Base-by-base conservation (phyloP, 2,113 vertebrate genomes). In the Camelus bactrianus region DNA sequence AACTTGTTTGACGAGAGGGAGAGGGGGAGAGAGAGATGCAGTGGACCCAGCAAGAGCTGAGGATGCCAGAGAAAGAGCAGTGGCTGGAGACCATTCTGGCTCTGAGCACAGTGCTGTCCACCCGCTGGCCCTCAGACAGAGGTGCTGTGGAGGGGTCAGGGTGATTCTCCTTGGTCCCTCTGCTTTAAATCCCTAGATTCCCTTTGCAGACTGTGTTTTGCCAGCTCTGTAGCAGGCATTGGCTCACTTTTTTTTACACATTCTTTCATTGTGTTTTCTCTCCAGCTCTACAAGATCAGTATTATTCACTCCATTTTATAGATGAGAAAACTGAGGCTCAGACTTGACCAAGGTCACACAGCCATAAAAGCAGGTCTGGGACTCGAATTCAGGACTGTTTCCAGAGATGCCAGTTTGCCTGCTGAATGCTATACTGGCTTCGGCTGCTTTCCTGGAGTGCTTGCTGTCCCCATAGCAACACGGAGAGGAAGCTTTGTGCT, bases 1-100 rank as follows among this genome's bases (percentile, higher is more conserved):
- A 98, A 97, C 97, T 97, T 98, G 97, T 96, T 91, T 95, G 84
- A 87, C 22, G 58, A 70, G 65, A 52, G 20, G 48, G 32, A 22
- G 22, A 6, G n/a, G 6, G 20, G 2, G 60, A 22, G 26, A 73
- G 83, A 48, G 30, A 72, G 46, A 52, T 60, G 77, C 79, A 46
- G 79, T 81, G 79, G 15, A 32, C 87, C 69, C 62, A 92, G 94
- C 58, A 6, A 72, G 77, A 84, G 15, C 76, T 81, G 16, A 96
- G 50, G 75, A 87, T 91, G 80, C 28, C 81, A 84, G 76, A 89
- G 70, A 65, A 46, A 76, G 50, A 35, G 35, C 62, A 72, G 26
- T 48, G 54, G 69, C 73, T 62, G 52, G 73, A 92, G 92, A 91
- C 58, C 48, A 15, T 88, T 70, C 58, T 80, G 62, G 87, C 88